Evolutionary conservation across 2,113 vertebrate species (phyloP).

Genomic region (Cyphomyrus plagiostoma): DNA sequence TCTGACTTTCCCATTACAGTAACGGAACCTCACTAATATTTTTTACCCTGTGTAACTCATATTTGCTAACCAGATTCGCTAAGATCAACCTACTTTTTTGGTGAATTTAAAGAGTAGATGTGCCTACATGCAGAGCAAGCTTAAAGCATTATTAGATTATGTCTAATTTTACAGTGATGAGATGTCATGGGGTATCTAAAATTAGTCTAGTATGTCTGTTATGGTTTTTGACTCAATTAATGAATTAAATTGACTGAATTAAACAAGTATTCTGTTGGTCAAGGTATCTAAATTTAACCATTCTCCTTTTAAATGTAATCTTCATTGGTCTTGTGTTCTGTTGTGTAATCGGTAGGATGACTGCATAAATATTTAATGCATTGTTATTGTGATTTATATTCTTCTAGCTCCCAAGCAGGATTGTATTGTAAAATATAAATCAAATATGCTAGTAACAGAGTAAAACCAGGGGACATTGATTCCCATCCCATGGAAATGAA

Average conservation of each 20-base stretch:
- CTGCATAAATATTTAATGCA: neutral
- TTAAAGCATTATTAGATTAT: neutral
- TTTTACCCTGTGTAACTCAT: neutral
- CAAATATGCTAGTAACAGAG: neutral
- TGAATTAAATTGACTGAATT: neutral
- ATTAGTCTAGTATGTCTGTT: neutral
- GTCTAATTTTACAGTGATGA: neutral
- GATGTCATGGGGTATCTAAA: neutral
- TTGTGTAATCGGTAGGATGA: neutral
- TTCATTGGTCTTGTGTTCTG: neutral
- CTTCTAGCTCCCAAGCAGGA: neutral
- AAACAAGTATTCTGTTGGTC: neutral
- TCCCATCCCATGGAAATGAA: neutral
- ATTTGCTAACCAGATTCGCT: neutral
- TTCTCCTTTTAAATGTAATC: neutral
- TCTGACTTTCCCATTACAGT: neutral
- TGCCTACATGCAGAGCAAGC: neutral
- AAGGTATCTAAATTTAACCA: neutral
- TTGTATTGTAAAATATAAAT: neutral
- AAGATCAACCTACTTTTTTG: neutral
- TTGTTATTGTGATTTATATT: neutral
- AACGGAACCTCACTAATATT: slow-evolving; percentile 16
- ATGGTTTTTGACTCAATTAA: neutral
- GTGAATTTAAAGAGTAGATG: neutral
- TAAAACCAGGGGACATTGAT: neutral